Conservation (phyloP, 2,888 invertebrate genomes). For the Drosophila differens region DNA sequence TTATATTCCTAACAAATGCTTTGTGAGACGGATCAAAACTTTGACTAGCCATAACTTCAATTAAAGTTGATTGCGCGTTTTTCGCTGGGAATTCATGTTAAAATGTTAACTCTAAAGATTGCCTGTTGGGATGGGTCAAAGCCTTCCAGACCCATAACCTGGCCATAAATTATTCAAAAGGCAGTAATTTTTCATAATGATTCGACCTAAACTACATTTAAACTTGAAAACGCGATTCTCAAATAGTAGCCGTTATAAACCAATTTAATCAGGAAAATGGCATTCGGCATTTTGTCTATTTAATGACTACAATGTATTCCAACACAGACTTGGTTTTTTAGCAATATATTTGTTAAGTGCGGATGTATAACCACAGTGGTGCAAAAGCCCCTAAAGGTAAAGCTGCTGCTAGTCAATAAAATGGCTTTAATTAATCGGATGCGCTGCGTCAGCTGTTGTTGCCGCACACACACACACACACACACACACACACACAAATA, state of each 20-base stretch:
- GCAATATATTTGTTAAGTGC: not conserved
- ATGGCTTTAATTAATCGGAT: conserved; percentile 75
- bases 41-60: not conserved
- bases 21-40: too few species aligned
- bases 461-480: conserved; percentile 25
- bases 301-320: not conserved
- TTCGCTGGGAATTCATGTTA: too few species aligned
- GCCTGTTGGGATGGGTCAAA: not conserved
- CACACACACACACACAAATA: conserved; percentile 16
- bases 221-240: not conserved
- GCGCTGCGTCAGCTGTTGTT: conserved; percentile 65
- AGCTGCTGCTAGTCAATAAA: conserved; percentile 62
- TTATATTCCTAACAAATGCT: too few species aligned
- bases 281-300: not conserved
- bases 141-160: not conserved
- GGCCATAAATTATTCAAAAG: not conserved
- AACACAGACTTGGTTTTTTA: conserved; percentile 8
- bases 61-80: too few species aligned
- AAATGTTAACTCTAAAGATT: not conserved
- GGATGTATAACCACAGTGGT: conserved; percentile 6
- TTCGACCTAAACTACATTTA: not conserved
- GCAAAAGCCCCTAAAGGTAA: not conserved
- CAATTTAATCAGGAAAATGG: not conserved
- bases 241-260: not conserved
- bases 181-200: not conserved